A percentile compares a stretch with the other conserved stretches of the same genome.
Evolutionary conservation across 2,888 invertebrate species (phyloP).

Genomic region (Hirtodrosophila histrioides): DNA sequence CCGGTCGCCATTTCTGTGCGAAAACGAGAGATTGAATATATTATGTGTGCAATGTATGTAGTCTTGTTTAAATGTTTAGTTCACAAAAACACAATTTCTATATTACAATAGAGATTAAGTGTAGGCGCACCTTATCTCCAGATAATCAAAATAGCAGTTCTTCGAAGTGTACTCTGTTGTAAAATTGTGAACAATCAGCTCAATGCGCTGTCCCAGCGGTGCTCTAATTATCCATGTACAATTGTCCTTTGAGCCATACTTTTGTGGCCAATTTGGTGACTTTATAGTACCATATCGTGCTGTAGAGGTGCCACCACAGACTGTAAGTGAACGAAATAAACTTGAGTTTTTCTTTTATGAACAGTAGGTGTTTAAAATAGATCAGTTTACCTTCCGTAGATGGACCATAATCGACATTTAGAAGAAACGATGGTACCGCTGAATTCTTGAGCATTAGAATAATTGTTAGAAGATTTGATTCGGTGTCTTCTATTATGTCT

Average conservation of each 20-base stretch:
- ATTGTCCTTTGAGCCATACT: slow-evolving; percentile 88
- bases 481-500: slow-evolving; percentile 16
- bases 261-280: slow-evolving; percentile 91
- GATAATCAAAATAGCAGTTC: slow-evolving; percentile 87
- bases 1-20: slow-evolving; percentile 89
- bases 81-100: too few relatives aligned
- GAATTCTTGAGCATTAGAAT: neutral
- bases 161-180: slow-evolving; percentile 87
- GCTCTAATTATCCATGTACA: slow-evolving; percentile 93
- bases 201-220: slow-evolving; percentile 90
- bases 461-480: slow-evolving; percentile 45
- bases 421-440: too few relatives aligned
- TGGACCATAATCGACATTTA: slow-evolving; percentile 5
- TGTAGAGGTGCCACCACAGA: slow-evolving; percentile 90
- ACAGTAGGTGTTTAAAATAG: neutral
- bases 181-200: slow-evolving; percentile 88
- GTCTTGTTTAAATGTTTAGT: too few relatives aligned
- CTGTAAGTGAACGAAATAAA: slow-evolving; percentile 76
- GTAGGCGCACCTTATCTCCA: slow-evolving; percentile 89
- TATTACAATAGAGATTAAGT: neutral
- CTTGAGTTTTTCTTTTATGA: too few relatives aligned
- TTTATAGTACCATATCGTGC: slow-evolving; percentile 88
- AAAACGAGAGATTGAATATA: too few relatives aligned
- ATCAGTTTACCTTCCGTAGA: slow-evolving; percentile 10
- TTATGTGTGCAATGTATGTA: too few relatives aligned